These are phyloP conservation scores for Helleia helle DNA, from an alignment of 2,888 invertebrate species.

Conservation along the genomic window DNA sequence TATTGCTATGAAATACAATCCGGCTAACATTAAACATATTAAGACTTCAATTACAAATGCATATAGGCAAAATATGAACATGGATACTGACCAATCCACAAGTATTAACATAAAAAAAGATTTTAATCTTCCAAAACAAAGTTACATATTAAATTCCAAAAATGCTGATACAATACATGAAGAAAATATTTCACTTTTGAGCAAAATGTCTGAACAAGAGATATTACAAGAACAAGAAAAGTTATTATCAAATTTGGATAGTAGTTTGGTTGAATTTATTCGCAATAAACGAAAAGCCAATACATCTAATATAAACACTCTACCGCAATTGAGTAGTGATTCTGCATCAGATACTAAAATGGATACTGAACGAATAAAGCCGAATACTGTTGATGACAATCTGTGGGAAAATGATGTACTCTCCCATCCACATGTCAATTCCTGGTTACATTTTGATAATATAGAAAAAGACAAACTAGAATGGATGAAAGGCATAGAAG, in stretches of 20 bases:
- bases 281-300: constrained; percentile 44
- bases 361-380: constrained; percentile 11
- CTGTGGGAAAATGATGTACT: constrained; percentile 74
- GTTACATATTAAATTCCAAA: constrained; percentile 59
- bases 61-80: constrained; percentile 23
- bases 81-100: constrained; percentile 39
- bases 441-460: constrained; percentile 90
- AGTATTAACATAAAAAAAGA: constrained; percentile 12
- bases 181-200: constrained; percentile 80
- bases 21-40: constrained; percentile 58
- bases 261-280: constrained; percentile 79
- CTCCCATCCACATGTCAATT: constrained; percentile 74
- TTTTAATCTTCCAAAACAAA: constrained; percentile 41
- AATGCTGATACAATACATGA: constrained; percentile 78
- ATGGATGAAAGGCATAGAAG: constrained; percentile 84
- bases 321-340: too few species aligned
- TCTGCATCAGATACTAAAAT: constrained; percentile 8
- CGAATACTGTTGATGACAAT: constrained; percentile 24
- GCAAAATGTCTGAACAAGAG: constrained; percentile 80
- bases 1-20: constrained; percentile 50
- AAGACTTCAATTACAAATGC: constrained; percentile 60
- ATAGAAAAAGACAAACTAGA: constrained; percentile 89
- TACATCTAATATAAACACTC: constrained; percentile 21
- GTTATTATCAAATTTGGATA: constrained; percentile 76
- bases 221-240: constrained; percentile 83